Evolutionary conservation across 1,140 invertebrate species (phyloP).

Genomic region (Macrobrachium nipponense): DNA sequence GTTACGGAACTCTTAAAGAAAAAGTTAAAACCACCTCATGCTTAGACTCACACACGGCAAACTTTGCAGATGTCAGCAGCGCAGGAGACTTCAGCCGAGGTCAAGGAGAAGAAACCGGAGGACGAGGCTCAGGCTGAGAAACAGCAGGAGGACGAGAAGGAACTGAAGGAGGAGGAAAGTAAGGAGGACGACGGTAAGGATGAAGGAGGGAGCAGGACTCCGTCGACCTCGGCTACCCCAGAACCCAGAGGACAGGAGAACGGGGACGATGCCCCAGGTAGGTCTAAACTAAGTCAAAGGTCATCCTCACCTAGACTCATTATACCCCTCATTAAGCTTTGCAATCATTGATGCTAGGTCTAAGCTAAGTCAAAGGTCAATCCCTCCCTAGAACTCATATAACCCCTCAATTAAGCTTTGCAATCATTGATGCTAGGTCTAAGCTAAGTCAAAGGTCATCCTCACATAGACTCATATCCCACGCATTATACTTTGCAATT

Average conservation of each 20-base stretch:
- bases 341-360: too few species aligned
- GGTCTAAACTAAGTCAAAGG: not conserved
- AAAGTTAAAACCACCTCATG: not conserved
- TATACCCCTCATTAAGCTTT: too few species aligned
- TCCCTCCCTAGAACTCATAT: too few species aligned
- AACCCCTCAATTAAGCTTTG: too few species aligned
- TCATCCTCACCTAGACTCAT: too few species aligned
- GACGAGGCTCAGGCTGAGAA: not conserved
- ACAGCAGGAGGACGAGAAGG: too few species aligned
- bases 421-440: not conserved
- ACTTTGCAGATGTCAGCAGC: not conserved
- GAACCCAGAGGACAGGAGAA: not conserved
- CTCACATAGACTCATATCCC: too few species aligned
- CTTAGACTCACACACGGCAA: not conserved
- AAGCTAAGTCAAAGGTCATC: not conserved
- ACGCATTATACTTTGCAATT: too few species aligned
- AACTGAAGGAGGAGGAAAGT: not conserved
- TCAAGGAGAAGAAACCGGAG: not conserved
- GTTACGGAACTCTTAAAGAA: too few species aligned
- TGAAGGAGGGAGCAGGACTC: not conserved
- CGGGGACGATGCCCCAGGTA: conserved; percentile 1
- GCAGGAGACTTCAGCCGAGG: not conserved
- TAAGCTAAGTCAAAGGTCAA: too few species aligned
- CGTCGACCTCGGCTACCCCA: not conserved
- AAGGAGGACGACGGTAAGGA: not conserved